Percentiles rank a stretch among this genome's conserved stretches.
These are phyloP conservation scores for Pleuronectes platessa DNA, from an alignment of 2,113 vertebrate genomes.

Conservation along the genomic window DNA sequence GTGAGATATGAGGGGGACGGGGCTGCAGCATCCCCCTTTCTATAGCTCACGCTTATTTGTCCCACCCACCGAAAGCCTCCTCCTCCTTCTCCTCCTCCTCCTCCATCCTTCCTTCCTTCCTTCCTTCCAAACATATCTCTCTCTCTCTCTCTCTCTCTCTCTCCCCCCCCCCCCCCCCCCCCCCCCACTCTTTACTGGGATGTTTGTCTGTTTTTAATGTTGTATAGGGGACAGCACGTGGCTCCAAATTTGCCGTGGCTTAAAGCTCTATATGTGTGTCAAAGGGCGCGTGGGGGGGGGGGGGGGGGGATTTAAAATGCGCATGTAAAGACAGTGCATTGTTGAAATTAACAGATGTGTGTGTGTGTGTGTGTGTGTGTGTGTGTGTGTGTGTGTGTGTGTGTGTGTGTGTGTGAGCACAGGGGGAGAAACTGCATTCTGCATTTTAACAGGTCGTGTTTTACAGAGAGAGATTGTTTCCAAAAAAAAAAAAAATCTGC, in stretches of 20 bases:
- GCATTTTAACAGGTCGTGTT: too few species aligned
- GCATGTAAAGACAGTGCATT: not conserved
- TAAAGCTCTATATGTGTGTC: not conserved
- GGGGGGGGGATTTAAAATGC: not conserved
- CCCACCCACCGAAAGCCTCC: constrained; percentile 66
- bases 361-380: too few species aligned
- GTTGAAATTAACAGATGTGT: not conserved
- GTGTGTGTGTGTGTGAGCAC: not conserved
- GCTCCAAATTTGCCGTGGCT: constrained; percentile 6
- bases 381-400: too few species aligned
- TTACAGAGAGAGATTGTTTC: not conserved
- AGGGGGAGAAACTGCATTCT: too few species aligned
- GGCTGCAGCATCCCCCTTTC: constrained; percentile 79
- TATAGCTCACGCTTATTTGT: constrained; percentile 58
- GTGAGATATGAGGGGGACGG: constrained; percentile 70
- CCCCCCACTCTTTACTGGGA: constrained; percentile 44
- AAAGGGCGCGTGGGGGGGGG: not conserved
- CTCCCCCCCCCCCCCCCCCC: not conserved
- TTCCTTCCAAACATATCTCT: not conserved
- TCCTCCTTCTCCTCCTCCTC: not conserved
- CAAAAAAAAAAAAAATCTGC: not conserved
- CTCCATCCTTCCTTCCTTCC: not conserved
- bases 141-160: not conserved
- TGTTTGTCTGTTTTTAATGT: constrained; percentile 55
- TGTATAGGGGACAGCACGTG: constrained; percentile 37